Evolutionary conservation across 2,888 invertebrate species (phyloP), one percentile per base, ranked within the genome.

Genomic region (Calephelis perditalis): DNA sequence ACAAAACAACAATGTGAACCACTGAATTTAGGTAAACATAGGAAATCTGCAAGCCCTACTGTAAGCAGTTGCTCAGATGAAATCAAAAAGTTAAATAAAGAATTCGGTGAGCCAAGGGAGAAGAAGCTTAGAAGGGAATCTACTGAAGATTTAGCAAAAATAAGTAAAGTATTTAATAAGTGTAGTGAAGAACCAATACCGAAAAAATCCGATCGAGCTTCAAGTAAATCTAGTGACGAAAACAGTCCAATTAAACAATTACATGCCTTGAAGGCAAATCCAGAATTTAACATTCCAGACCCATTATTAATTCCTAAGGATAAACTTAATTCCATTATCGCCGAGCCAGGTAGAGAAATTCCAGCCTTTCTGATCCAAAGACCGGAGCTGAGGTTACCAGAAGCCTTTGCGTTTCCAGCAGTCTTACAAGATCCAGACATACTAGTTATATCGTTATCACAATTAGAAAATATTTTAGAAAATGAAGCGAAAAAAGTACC

Each of bases 271-370:
- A 91, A 95, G 64, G 89, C 91, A 57, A 94, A 93, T 71, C 90
- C 93, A 7, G 93, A 93, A 67, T 92, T 94, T 73, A 92, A 94
- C 76, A 93, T 96, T 74, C 96, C 96, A 52, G 96, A 96, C 88
- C 96, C 96, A 9, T 90, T 96, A 71, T 81, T 96, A 64, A 94
- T 96, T 65, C 96, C 96, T 58, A 94, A 95, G 81, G 94, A 95
- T 72, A 92, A 93, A 71, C 82, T 96, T 57, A 93, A 94, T 59
- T 92, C 92, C 26, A 93, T 96, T 46, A 86, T 96, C 36, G 92
- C 93, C 1, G 92, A 94, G 5, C 96, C 96, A 0, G 95, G 92
- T 1, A 92, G 91, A 59, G 96, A 96, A 87, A 96, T 96, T 65
- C 96, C 96, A 0, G 92, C 94, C 58, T 83, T 96, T 55, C 78